Base-by-base conservation (phyloP, 1,140 invertebrate species). In the Formica selysi region DNA sequence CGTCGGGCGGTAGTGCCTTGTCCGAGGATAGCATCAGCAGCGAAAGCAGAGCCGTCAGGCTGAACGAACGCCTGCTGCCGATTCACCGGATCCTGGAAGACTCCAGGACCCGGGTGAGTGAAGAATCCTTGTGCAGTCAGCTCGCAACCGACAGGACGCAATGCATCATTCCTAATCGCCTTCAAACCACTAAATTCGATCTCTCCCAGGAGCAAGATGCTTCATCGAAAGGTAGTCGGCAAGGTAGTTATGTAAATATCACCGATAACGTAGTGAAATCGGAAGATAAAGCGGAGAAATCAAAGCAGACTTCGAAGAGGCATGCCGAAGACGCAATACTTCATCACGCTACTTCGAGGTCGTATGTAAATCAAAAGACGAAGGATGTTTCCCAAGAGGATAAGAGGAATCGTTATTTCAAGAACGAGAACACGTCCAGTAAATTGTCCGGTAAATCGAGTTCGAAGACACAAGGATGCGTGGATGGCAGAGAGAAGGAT, bases 61-160 rank as follows among this genome's bases (percentile, higher is more conserved):
- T 94, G 13, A 91, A 86, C 22, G 94, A 95, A 74, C 94, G 94
- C 10, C 86, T 94, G 86, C 81, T 95, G 36, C 95, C 95, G 48
- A 94, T 95, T 62, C 93, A 93, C 41, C 92, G 93, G 54, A 92
- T 95, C 26, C 85, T 95, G 16, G 93, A 94, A 65, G 94, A 95
- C 32, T 95, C 95, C 5, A 89, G 93, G 48, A 85, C 93, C 0
- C 86, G 93, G 16, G 91, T 95, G 0, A 95, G 94, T 86, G 93
- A 94, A 41, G 94, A 95, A 65, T 95, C 94, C 0, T 76, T 95
- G 2, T 89, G 76, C 87, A 4, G 76, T 84, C 54, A 90, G 83
- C 84, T 86, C 29, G 73, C 26, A 71, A 78, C 8, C 90, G 93
- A 83, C 84, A 93, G 80, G 54, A 87, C 64, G 62, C 86, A 85